Conservation (phyloP, 2,113 vertebrate species). For the Micromys minutus region DNA sequence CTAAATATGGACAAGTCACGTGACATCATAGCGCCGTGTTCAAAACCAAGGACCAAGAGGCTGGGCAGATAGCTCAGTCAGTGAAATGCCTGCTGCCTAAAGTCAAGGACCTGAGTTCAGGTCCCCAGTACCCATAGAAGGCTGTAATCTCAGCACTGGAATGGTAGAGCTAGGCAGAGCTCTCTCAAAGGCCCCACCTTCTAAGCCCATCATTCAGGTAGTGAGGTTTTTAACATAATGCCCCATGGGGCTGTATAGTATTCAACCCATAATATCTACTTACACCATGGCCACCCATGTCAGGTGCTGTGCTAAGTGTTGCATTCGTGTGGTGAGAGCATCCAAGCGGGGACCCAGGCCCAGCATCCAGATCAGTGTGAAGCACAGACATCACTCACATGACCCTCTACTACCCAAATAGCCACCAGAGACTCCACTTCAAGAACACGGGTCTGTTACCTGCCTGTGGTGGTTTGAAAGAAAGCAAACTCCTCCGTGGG, state of each 20-base stretch:
- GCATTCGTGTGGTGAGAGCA: fast-evolving
- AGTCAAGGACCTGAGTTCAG: neutral
- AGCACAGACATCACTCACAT: fast-evolving
- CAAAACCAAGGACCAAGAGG: no score
- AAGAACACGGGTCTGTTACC: no score
- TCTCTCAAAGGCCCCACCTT: neutral
- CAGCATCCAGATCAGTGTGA: fast-evolving
- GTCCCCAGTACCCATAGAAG: neutral
- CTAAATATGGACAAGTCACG: neutral
- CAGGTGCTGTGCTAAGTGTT: fast-evolving
- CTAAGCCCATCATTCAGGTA: neutral
- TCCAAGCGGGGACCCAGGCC: fast-evolving
- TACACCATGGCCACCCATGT: fast-evolving
- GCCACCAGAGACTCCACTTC: neutral
- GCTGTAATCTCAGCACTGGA: neutral
- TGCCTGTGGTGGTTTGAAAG: neutral
- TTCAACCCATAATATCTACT: no score
- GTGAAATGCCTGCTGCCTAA: neutral
- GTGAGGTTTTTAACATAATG: neutral
- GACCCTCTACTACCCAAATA: fast-evolving
- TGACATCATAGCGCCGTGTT: neutral
- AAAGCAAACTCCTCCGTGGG: neutral
- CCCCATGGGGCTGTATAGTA: fast-evolving
- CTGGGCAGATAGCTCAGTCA: neutral
- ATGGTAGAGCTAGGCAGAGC: neutral